Base-by-base conservation (phyloP, 2,888 invertebrate genomes). In the Andrena praecox region DNA sequence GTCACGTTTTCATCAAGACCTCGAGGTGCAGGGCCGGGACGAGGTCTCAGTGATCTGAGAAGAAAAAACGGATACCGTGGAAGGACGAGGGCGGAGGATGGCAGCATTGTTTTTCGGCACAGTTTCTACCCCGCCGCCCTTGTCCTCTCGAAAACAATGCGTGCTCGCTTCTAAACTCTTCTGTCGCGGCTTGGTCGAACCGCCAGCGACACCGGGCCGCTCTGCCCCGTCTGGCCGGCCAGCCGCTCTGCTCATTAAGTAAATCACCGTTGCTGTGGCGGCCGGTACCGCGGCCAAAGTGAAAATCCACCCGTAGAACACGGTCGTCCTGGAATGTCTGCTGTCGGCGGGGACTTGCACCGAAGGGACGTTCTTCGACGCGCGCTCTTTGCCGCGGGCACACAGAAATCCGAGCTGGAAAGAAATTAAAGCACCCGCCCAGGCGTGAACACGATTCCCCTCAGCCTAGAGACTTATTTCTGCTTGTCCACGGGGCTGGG, bases 1-100 rank as follows among this genome's bases (percentile, higher is more conserved):
- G 89, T 91, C 90, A 91, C 90, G 87, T 91, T 91, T 91, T 91
- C 92, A 91, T 91, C 90, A 89, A 86, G 90, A 82, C 70, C 29
- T 74, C 72, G 74, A 60, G 73, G 70, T 70, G 66, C 68, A 62
- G 68, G 56, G 35, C 12, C 60, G 75, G 33, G 60, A 69, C 78
- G 71, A 56, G 74, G 74, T 72, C 66, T 62, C 62, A 35, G 35
- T 52, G 71, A 72, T 81, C 42, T 64, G 42, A 8, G 7, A 50
- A 72, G 63, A 68, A 68, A 71, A 62, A 4, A 33, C 56, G 50
- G 63, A 8, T 4, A 29, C 12, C 33, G 29, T 7, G 35, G 56
- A 70, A 60, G 73, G 31, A 69, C 52, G 67, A 54, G 60, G 52
- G 48, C 60, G 27, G 66, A 60, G 78, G 81, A 63, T 72, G 62